Evolutionary conservation across 2,888 invertebrate species (phyloP).

Genomic region (Ophion ellenae): DNA sequence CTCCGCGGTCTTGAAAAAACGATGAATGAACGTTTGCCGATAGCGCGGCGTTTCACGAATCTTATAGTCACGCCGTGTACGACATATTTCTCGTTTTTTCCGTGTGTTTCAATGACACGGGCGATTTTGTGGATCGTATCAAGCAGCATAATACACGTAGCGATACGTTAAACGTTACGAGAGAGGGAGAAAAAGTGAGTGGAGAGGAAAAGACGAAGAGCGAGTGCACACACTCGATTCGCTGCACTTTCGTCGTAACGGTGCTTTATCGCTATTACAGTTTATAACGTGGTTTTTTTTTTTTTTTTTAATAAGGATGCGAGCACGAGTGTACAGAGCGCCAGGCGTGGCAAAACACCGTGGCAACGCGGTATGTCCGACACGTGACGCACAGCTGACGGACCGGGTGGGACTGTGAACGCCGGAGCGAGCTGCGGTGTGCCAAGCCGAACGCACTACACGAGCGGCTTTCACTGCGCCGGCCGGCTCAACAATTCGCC

Average conservation of each 20-base stretch:
- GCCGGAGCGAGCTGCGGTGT: constrained; percentile 64
- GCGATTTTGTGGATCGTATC: constrained; percentile 74
- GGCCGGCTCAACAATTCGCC: constrained; percentile 76
- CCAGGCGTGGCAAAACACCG: constrained; percentile 81
- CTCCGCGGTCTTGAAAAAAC: constrained; percentile 80
- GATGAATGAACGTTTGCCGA: constrained; percentile 54
- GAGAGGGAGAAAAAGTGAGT: too few relatives aligned
- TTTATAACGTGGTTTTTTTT: background rate
- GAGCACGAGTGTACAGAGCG: constrained; percentile 61
- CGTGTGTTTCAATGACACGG: constrained; percentile 42
- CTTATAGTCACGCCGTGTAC: constrained; percentile 60
- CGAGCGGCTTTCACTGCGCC: constrained; percentile 81
- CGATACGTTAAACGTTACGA: background rate
- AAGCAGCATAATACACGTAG: constrained; percentile 71
- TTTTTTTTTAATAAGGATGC: constrained; percentile 78
- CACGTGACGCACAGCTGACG: constrained; percentile 82
- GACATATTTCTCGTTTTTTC: constrained; percentile 53
- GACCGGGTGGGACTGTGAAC: constrained; percentile 78
- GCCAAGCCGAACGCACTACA: constrained; percentile 68
- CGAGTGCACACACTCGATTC: background rate
- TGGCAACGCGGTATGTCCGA: constrained; percentile 71
- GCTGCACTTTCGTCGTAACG: background rate
- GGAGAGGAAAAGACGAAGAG: too few relatives aligned
- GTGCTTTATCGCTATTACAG: background rate
- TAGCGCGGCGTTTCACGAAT: constrained; percentile 50